Evolutionary conservation across 2,888 invertebrate genomes (phyloP), one percentile per base, ranked within the genome.

Genomic region (Heliconius aoede): DNA sequence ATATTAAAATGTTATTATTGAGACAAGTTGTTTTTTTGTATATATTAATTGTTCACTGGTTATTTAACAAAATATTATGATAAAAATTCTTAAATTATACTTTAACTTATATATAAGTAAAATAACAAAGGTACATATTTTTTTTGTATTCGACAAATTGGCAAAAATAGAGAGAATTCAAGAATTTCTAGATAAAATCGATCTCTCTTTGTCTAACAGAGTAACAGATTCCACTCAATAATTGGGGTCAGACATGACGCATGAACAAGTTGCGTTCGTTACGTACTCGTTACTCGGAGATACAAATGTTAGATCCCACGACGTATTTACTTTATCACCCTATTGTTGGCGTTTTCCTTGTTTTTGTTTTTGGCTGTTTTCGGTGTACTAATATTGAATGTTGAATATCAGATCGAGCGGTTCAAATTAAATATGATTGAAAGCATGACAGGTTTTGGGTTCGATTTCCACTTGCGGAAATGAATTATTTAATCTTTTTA

Each of bases 201-300:
- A 60, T 26, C 24, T 26, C 18, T 51, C 13, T 9, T 51, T 68
- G 51, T 28, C 46, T 21, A 46, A 68, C 4, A 24, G 68, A 68
- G 21, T 28, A 24, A 24, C 26, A 32, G 18, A 32, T 55, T 51
- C 36, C 46, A 18, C 18, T 18, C 21, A 60, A 40, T 61, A 72
- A 72, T 72, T 36, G 60, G 60, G 60, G 26, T 72, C 26, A 72
- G 58, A 21, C 61, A 72, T 60, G 60, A 40, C 36, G 26, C 28
- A 58, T 58, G 58, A 72, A 40, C 40, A 72, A 72, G 40, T 28
- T 28, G 26, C 61, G 60, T 21, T 7, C 26, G 40, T 18, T 30
- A n/a, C 32, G 24, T 30, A n/a, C 69, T 55, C 30, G 72, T 60
- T 72, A 60, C 60, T 36, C 24, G 55, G 30, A 32, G 7, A 32